Percentiles rank a stretch among this genome's conserved stretches.
Conservation (phyloP, 2,113 vertebrate genomes). For the Malaclemys terrapin region DNA sequence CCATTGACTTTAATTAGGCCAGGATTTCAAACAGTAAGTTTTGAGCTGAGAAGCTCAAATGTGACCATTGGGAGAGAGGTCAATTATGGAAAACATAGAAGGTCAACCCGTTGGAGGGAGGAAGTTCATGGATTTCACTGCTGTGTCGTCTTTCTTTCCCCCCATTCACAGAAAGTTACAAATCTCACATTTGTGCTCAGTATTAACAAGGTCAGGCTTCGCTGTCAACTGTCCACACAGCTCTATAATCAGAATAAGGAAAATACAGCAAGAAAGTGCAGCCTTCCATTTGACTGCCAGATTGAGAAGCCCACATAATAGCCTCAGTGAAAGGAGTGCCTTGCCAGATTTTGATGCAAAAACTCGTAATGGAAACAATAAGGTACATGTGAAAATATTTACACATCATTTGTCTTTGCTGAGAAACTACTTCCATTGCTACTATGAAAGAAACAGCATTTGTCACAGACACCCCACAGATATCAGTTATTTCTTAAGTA, state of each 20-base stretch:
- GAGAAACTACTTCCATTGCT: not conserved
- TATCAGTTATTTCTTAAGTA: not conserved
- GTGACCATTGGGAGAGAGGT: slow-evolving; percentile 43
- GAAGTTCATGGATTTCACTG: slow-evolving; percentile 33
- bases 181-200: not conserved
- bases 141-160: not conserved
- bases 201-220: rapidly evolving
- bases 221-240: not conserved
- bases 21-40: slow-evolving; percentile 67
- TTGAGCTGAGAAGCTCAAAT: slow-evolving; percentile 4
- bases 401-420: not conserved
- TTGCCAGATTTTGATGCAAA: slow-evolving; percentile 8
- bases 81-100: not conserved
- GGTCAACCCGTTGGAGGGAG: slow-evolving; percentile 60
- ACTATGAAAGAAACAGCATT: not conserved
- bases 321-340: not conserved
- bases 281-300: not conserved
- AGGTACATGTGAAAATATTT: not conserved
- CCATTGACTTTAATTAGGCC: slow-evolving; percentile 59
- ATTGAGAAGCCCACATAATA: not conserved
- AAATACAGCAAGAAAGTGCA: not conserved
- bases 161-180: rapidly evolving
- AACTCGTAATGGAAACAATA: not conserved
- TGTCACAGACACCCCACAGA: not conserved
- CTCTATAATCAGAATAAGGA: not conserved